phyloP scores from a whole-genome alignment of 1,140 invertebrate species.

The Bombyx mandarina region DNA sequence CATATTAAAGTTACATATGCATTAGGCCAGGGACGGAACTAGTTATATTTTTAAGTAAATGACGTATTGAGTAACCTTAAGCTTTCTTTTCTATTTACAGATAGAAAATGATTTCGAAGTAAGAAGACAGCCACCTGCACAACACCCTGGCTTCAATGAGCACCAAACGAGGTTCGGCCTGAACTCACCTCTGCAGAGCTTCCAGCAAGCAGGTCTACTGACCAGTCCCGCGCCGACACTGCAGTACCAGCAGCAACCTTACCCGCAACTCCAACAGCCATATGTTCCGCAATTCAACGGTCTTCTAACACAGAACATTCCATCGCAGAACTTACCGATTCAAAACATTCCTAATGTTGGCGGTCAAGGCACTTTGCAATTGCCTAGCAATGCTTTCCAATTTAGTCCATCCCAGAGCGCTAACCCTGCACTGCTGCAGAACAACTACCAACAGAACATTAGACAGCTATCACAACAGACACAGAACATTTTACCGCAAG shows the following conservation, averaged over 20 bases:
- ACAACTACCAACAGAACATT: constrained; percentile 39
- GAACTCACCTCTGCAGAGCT: constrained; percentile 48
- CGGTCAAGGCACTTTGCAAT: constrained; percentile 16
- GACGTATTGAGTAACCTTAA: not conserved
- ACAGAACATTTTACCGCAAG: constrained; percentile 44
- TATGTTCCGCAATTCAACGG: constrained; percentile 50
- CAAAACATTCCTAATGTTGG: constrained; percentile 5
- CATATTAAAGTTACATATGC: too few species aligned
- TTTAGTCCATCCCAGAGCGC: constrained; percentile 29
- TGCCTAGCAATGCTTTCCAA: constrained; percentile 41
- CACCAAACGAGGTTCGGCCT: constrained; percentile 61
- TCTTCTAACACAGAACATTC: constrained; percentile 39
- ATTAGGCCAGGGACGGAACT: too few species aligned
- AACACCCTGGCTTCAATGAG: constrained; percentile 51
- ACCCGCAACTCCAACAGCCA: constrained; percentile 36
- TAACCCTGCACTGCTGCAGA: constrained; percentile 29
- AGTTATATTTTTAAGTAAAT: too few species aligned
- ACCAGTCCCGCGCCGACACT: constrained; percentile 34
- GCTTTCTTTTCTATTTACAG: constrained; percentile 38
- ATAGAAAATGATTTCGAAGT: constrained; percentile 65
- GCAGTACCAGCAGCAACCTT: constrained; percentile 47
- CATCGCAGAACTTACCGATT: constrained; percentile 20
- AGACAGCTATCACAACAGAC: constrained; percentile 33
- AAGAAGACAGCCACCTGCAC: constrained; percentile 43
- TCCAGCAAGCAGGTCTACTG: constrained; percentile 34